These are phyloP conservation scores for Temnothorax nylanderi DNA, from an alignment of 1,140 invertebrate genomes.

Conservation along the genomic window DNA sequence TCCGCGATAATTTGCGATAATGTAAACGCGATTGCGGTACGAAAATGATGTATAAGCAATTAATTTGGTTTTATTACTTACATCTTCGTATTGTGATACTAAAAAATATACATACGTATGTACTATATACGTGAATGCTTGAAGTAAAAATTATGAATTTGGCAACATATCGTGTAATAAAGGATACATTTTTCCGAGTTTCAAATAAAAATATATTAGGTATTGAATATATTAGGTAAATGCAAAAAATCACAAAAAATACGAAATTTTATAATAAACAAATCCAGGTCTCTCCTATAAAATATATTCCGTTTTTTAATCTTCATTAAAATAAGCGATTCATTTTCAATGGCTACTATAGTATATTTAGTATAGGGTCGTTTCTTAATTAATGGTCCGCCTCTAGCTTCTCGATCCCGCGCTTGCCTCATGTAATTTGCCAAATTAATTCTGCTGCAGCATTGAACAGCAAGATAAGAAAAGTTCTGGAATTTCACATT, in stretches of 20 bases:
- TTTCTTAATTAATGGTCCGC: background rate
- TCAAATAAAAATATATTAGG: background rate
- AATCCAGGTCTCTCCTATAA: background rate
- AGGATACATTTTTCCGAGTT: background rate
- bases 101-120: background rate
- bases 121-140: background rate
- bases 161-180: background rate
- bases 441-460: slow-evolving; percentile 12
- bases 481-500: slow-evolving; percentile 8
- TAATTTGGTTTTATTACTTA: background rate
- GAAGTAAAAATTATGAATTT: background rate
- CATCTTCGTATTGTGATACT: background rate
- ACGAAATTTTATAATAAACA: background rate
- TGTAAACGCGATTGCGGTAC: background rate
- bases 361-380: background rate
- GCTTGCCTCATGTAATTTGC: slow-evolving; percentile 1
- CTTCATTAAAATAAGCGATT: background rate
- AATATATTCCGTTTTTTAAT: background rate
- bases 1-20: slow-evolving; percentile 16
- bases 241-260: background rate
- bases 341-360: background rate
- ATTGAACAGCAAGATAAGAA: background rate
- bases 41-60: background rate
- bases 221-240: background rate
- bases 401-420: background rate